Percentiles rank a stretch among this genome's conserved stretches.
phyloP scores from a whole-genome alignment of 2,888 invertebrate genomes.

The Tricholauxania praeusta region DNA sequence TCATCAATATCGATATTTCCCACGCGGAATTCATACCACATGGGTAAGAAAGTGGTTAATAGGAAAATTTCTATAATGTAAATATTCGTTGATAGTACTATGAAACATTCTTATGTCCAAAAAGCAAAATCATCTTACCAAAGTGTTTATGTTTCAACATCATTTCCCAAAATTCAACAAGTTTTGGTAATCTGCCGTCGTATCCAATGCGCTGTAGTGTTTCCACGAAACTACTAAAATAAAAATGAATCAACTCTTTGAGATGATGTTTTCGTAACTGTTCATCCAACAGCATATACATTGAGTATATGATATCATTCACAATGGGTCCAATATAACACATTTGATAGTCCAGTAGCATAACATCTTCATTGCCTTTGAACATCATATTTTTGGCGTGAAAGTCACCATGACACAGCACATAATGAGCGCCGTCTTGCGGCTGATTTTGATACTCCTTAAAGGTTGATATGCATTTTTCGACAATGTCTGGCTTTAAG shows the following conservation, averaged over 20 bases:
- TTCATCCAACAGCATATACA: constrained; percentile 50
- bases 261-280: constrained; percentile 47
- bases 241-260: constrained; percentile 52
- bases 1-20: constrained; percentile 44
- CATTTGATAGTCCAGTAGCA: constrained; percentile 59
- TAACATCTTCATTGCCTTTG: constrained; percentile 48
- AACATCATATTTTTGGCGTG: constrained; percentile 58
- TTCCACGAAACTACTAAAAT: constrained; percentile 49
- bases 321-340: constrained; percentile 51
- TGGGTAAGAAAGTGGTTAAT: constrained; percentile 49
- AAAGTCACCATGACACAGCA: constrained; percentile 57
- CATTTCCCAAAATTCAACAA: constrained; percentile 47
- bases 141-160: constrained; percentile 47
- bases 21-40: constrained; percentile 39
- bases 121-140: constrained; percentile 44
- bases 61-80: constrained; percentile 50
- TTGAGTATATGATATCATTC: constrained; percentile 53
- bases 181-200: constrained; percentile 50
- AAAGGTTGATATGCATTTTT: constrained; percentile 12
- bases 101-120: not conserved
- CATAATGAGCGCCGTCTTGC: constrained; percentile 47
- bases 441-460: constrained; percentile 41
- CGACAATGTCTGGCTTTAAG: not conserved
- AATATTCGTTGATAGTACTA: not conserved
- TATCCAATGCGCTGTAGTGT: constrained; percentile 51